These are phyloP conservation scores for Aleadryas rufinucha DNA, from an alignment of 2,113 vertebrate genomes.

Conservation along the genomic window DNA sequence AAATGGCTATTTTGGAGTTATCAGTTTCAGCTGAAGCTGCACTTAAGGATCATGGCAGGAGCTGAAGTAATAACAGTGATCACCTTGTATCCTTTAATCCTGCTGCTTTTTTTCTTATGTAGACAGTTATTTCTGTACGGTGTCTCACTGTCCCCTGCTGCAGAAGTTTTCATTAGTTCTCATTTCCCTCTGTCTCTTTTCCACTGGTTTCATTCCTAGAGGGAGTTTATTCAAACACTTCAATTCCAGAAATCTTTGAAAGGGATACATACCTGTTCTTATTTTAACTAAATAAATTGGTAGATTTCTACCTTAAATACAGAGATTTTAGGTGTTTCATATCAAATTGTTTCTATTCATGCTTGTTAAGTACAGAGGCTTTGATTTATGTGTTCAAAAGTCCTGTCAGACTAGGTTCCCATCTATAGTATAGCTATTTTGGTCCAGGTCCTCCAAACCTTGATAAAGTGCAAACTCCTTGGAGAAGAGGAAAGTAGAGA, in stretches of 20 bases:
- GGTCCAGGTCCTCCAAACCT: not conserved
- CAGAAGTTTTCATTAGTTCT: not conserved
- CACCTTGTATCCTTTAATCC: not conserved
- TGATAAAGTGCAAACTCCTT: not conserved
- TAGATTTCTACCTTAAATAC: not conserved
- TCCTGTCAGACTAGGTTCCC: not conserved
- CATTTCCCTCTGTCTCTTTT: not conserved
- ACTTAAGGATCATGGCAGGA: not conserved
- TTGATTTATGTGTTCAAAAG: not conserved
- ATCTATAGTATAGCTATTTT: not conserved
- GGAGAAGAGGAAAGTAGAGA: not conserved
- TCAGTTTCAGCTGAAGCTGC: not conserved
- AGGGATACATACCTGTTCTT: not conserved
- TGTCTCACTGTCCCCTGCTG: not conserved
- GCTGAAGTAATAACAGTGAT: not conserved
- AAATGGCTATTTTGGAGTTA: not conserved
- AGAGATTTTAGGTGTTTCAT: not conserved
- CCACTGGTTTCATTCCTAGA: not conserved
- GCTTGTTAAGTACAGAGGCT: not conserved
- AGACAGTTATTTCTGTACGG: not conserved
- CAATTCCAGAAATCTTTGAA: not conserved
- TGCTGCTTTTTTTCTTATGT: not conserved
- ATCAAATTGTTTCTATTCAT: not conserved
- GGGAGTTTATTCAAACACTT: not conserved
- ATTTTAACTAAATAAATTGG: not conserved